A percentile compares a stretch with the other conserved stretches of the same genome.
Evolutionary conservation across 2,113 vertebrate genomes (phyloP).

Genomic region (Carassius auratus): DNA sequence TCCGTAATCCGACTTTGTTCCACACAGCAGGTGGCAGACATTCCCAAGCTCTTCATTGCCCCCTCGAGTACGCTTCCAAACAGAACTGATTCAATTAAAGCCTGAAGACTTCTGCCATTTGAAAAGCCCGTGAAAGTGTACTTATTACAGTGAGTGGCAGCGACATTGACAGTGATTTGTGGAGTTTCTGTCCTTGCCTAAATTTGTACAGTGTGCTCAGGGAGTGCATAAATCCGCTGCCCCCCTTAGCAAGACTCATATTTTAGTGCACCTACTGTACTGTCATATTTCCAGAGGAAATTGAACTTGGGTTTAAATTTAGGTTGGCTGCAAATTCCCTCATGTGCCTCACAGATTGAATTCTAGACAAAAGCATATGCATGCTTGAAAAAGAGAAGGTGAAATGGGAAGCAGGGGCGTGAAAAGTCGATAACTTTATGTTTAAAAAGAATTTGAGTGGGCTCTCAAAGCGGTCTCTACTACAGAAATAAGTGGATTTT

Average conservation of each 20-base stretch:
- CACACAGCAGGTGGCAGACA: background rate
- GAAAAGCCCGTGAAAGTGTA: constrained; percentile 20
- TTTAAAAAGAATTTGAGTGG: background rate
- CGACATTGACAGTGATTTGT: constrained; percentile 43
- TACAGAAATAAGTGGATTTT: background rate
- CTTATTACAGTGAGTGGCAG: constrained; percentile 17
- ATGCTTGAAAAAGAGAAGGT: background rate
- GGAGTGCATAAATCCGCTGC: constrained; percentile 45
- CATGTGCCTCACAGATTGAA: constrained; percentile 9
- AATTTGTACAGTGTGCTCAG: constrained; percentile 22
- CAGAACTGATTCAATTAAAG: constrained; percentile 34
- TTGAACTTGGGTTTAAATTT: constrained; percentile 40
- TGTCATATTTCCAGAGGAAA: constrained; percentile 33
- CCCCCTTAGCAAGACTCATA: background rate
- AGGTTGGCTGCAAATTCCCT: constrained; percentile 28
- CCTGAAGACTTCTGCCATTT: constrained; percentile 32
- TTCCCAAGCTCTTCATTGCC: constrained; percentile 1
- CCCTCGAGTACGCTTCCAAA: constrained; percentile 27
- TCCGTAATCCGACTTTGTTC: background rate
- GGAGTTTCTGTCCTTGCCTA: constrained; percentile 41
- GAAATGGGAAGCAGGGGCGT: background rate
- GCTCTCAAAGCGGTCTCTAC: background rate
- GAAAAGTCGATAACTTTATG: background rate
- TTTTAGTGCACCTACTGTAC: constrained; percentile 34
- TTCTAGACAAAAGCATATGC: constrained; percentile 16